phyloP scores from a whole-genome alignment of 2,797 vertebrate species.

The Takifugu rubripes region DNA sequence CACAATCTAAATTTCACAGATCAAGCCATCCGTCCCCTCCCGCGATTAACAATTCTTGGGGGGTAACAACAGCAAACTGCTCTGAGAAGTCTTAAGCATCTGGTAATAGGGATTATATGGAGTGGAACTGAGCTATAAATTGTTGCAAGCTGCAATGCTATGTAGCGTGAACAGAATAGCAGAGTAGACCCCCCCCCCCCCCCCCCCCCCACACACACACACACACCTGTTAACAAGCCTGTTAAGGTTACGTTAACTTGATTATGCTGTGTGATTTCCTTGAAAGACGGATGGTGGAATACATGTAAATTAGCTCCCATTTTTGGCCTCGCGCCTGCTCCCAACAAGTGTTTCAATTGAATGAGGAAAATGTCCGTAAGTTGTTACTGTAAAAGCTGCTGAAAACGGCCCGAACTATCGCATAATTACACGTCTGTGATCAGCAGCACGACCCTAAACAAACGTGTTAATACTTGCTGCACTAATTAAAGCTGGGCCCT shows the following conservation, averaged over 20 bases:
- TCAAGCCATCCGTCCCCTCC: slow-evolving; percentile 61
- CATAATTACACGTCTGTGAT: slow-evolving; percentile 59
- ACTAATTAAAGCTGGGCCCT: slow-evolving; percentile 57
- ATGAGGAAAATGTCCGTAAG: slow-evolving; percentile 44
- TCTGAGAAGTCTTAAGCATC: slow-evolving; percentile 66
- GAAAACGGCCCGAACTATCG: slow-evolving; percentile 49
- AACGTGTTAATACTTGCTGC: slow-evolving; percentile 57
- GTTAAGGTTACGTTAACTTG: too few relatives aligned
- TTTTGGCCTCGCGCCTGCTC: slow-evolving; percentile 31
- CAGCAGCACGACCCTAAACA: slow-evolving; percentile 47
- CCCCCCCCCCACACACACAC: slow-evolving; percentile 3
- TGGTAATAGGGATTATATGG: slow-evolving; percentile 72
- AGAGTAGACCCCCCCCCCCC: slow-evolving; percentile 34
- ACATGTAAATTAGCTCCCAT: slow-evolving; percentile 31
- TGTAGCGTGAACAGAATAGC: slow-evolving; percentile 51
- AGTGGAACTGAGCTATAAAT: slow-evolving; percentile 69
- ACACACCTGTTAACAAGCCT: too few relatives aligned
- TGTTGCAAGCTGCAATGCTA: slow-evolving; percentile 38
- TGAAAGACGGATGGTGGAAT: slow-evolving; percentile 20
- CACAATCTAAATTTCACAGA: slow-evolving; percentile 54
- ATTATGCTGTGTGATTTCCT: slow-evolving; percentile 7
- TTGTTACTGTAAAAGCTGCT: slow-evolving; percentile 55
- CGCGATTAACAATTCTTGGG: slow-evolving; percentile 58
- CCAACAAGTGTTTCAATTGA: slow-evolving; percentile 48
- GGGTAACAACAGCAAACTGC: slow-evolving; percentile 61